phyloP scores from a whole-genome alignment of 2,113 vertebrate species.

The Sterrhoptilus dennistouni region DNA sequence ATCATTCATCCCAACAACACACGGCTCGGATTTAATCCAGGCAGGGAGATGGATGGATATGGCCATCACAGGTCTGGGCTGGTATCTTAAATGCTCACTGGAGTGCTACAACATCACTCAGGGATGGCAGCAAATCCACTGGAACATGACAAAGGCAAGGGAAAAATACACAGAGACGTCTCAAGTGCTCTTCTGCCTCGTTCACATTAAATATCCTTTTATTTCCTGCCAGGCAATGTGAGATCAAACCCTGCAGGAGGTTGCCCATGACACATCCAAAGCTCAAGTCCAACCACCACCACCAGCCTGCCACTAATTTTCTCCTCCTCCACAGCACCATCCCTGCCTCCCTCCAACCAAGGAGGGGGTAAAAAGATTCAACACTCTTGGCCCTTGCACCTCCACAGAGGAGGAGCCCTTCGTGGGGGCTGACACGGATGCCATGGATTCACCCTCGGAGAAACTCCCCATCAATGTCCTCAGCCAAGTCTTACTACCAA shows the following conservation, averaged over 20 bases:
- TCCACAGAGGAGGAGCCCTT: not conserved
- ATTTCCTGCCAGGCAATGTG: fast-evolving
- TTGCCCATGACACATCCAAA: not conserved
- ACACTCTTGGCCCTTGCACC: not conserved
- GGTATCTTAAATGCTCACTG: not conserved
- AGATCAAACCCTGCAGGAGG: not conserved
- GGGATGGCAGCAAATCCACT: not conserved
- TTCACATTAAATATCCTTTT: not conserved
- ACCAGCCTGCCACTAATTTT: not conserved
- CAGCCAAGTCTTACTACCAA: not conserved
- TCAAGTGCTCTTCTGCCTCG: not conserved
- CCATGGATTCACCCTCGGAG: not conserved
- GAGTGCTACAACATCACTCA: not conserved
- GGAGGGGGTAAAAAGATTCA: not conserved
- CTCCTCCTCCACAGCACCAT: not conserved
- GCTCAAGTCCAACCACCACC: not conserved
- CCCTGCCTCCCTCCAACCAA: not conserved
- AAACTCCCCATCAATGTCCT: not conserved
- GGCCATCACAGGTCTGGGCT: not conserved
- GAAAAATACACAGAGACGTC: fast-evolving
- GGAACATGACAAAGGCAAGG: not conserved
- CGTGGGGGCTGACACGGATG: not conserved
- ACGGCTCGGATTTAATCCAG: fast-evolving
- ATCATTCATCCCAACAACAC: not conserved
- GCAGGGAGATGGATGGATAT: not conserved